These are phyloP conservation scores for Girardinus metallicus DNA, from an alignment of 2,797 vertebrate species.

Conservation along the genomic window DNA sequence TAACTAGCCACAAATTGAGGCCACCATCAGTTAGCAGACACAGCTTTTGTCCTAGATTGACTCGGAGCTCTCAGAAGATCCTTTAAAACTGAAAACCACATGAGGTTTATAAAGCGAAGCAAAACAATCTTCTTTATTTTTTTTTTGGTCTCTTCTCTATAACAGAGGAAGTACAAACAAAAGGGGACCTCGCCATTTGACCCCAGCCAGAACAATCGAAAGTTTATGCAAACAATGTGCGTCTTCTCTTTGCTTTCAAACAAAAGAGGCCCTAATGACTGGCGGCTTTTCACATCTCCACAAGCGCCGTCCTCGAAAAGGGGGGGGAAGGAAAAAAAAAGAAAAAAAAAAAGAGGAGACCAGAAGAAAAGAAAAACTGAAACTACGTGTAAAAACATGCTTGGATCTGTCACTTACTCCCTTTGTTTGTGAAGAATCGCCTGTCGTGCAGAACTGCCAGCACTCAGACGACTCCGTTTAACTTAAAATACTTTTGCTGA, in stretches of 20 bases:
- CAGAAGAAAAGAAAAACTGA: constrained; percentile 14
- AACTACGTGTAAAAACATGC: constrained; percentile 21
- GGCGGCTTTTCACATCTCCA: constrained; percentile 56
- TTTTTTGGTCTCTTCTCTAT: constrained; percentile 35
- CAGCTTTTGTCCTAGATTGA: constrained; percentile 36
- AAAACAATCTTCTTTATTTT: constrained; percentile 47
- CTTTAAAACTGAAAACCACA: constrained; percentile 63
- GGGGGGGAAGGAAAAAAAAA: constrained; percentile 30
- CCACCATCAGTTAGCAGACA: background rate
- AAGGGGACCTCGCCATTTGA: constrained; percentile 80
- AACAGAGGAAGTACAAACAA: constrained; percentile 78
- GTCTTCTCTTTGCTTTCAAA: constrained; percentile 70
- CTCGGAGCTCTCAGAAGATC: constrained; percentile 46
- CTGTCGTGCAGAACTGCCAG: background rate
- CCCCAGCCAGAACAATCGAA: constrained; percentile 81
- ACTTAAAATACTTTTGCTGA: constrained; percentile 16
- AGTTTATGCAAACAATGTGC: constrained; percentile 79
- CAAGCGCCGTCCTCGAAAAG: constrained; percentile 52
- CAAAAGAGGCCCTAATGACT: constrained; percentile 73
- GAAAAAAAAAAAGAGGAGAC: constrained; percentile 27
- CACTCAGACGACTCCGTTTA: background rate
- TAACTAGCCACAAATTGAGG: background rate
- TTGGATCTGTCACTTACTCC: constrained; percentile 6
- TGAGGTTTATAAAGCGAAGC: constrained; percentile 50
- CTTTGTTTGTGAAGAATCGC: constrained; percentile 20